phyloP scores from a whole-genome alignment of 2,113 vertebrate genomes.

The Colinus virginianus region DNA sequence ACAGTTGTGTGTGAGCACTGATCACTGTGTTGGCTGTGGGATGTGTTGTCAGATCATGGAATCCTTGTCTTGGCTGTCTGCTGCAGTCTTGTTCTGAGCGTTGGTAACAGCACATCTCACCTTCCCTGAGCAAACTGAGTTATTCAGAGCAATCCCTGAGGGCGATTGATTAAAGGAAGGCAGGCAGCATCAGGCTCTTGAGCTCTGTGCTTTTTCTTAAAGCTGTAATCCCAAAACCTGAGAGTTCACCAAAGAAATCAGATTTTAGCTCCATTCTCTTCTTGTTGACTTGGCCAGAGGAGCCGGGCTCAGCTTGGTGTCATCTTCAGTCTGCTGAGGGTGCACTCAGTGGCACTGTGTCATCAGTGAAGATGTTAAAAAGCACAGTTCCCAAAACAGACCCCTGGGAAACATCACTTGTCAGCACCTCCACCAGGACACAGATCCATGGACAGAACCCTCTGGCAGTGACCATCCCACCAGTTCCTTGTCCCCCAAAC shows the following conservation, averaged over 20 bases:
- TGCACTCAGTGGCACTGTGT: no score
- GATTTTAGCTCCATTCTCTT: fast-evolving
- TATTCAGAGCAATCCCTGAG: background rate
- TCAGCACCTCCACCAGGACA: no score
- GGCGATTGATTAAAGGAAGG: background rate
- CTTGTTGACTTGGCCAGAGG: fast-evolving
- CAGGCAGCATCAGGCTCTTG: background rate
- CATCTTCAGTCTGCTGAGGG: background rate
- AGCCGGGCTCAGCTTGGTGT: fast-evolving
- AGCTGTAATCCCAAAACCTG: background rate
- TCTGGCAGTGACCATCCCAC: no score
- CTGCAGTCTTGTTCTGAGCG: fast-evolving
- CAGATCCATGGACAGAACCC: no score
- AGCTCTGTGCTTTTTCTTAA: fast-evolving
- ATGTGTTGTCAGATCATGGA: background rate
- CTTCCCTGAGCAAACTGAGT: background rate
- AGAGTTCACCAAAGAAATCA: background rate
- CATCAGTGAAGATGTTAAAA: no score
- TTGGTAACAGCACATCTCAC: background rate
- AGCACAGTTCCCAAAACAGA: no score
- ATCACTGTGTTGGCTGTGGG: background rate
- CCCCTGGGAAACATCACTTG: no score
- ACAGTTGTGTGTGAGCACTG: background rate
- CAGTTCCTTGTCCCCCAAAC: no score
- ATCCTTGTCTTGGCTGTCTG: no score